Base-by-base conservation (phyloP, 2,888 invertebrate species). In the Saturnia japonica region DNA sequence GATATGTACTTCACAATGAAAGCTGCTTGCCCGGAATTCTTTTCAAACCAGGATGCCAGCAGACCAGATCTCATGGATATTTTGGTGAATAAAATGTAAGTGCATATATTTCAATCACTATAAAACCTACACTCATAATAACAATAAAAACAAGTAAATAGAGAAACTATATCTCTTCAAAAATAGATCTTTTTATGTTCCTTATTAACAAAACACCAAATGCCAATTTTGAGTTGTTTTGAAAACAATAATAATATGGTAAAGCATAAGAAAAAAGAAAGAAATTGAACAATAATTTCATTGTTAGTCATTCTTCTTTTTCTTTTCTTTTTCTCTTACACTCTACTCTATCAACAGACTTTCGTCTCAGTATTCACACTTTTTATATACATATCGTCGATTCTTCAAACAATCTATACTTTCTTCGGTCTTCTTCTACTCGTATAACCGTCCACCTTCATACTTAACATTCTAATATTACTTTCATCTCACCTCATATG, bases 1-100 rank as follows among this genome's bases (percentile, higher is more conserved):
- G 97, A 97, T 85, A 97, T 97, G 96, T 97, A 97, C 89, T 97
- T 97, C 87, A 97, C 97, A 0, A 97, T 97, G 96, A 94, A 97
- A 69, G 95, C 96, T 1, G 96, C 97, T 1, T 95, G 96, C 67
- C 97, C 97, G 0, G 97, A 97, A 85, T 96, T 97, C 89, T 97
- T 97, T 87, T 89, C 94, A 62, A 95, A 97, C 78, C 94, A 97
- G 68, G 97, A 97, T 80, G 94, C 96, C 6, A 95, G 91, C 16
- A 94, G 94, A 69, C 95, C 96, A 0, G 96, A 96, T 75, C 86
- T 97, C 19, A 90, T 94, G 70, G 95, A 96, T 69, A 94, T 97
- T 42, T 82, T 95, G 71, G 75, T 76, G 4, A 94, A 94, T 71
- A 91, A 95, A 83, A 94, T 96, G 97, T 97, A 94, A 95, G 90